A percentile compares a stretch with the other conserved stretches of the same genome.
Evolutionary conservation across 2,888 invertebrate genomes (phyloP).

Genomic region (Masnerella sp.): DNA sequence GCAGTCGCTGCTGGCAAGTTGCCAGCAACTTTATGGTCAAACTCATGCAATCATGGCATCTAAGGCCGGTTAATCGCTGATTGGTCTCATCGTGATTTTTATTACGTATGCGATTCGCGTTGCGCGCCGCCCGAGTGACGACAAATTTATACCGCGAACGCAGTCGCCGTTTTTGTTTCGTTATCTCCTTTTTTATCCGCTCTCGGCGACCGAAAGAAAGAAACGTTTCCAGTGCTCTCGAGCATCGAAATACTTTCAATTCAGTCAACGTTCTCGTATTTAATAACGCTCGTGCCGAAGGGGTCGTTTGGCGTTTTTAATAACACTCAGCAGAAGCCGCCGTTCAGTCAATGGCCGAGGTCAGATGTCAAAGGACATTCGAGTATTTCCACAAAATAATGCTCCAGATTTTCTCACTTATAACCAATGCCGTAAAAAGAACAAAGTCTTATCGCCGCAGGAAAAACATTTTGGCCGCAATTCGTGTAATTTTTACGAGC

Average conservation of each 20-base stretch:
- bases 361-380: conserved; percentile 62
- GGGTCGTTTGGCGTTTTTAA: conserved; percentile 57
- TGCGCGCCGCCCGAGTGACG: not conserved
- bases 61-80: conserved; percentile 27
- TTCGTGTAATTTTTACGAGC: conserved; percentile 44
- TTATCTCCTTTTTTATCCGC: conserved; percentile 11
- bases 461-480: conserved; percentile 14
- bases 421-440: conserved; percentile 46
- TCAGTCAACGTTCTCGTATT: conserved; percentile 59
- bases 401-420: conserved; percentile 57
- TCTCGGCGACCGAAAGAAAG: conserved; percentile 28
- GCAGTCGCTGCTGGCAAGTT: conserved; percentile 5
- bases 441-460: conserved; percentile 40
- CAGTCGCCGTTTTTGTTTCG: not conserved
- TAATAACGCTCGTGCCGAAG: conserved; percentile 61
- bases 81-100: conserved; percentile 37
- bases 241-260: conserved; percentile 63
- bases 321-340: conserved; percentile 52
- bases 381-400: conserved; percentile 59
- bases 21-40: conserved; percentile 26
- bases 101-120: conserved; percentile 11
- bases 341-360: conserved; percentile 52
- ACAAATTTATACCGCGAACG: conserved; percentile 14
- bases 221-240: conserved; percentile 43
- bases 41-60: conserved; percentile 30